Conservation (phyloP, 2,888 invertebrate genomes). For the Mactromeris polynyma region DNA sequence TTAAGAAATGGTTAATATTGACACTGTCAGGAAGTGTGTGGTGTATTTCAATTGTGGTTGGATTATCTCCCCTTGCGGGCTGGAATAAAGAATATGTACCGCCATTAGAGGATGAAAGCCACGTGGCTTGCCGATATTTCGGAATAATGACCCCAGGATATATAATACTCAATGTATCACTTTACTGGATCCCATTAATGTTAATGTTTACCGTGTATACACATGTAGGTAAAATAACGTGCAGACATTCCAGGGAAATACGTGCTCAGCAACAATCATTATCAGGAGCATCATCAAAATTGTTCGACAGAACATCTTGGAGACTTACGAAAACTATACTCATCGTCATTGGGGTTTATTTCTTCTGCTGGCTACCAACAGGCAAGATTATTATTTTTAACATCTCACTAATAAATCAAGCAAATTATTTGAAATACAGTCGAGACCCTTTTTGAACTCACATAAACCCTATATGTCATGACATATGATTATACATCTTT, state of each 20-base stretch:
- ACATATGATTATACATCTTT: too few species aligned
- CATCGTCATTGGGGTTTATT: slow-evolving; percentile 73
- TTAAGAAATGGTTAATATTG: slow-evolving; percentile 61
- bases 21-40: slow-evolving; percentile 63
- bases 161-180: slow-evolving; percentile 57
- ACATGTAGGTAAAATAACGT: slow-evolving; percentile 71
- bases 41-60: slow-evolving; percentile 66
- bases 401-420: background rate
- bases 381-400: slow-evolving; percentile 55
- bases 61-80: slow-evolving; percentile 70
- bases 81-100: slow-evolving; percentile 69
- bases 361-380: slow-evolving; percentile 75
- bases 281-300: slow-evolving; percentile 24
- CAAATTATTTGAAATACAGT: background rate
- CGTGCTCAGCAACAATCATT: slow-evolving; percentile 53
- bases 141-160: slow-evolving; percentile 66
- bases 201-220: slow-evolving; percentile 70
- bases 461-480: too few species aligned
- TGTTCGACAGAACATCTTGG: slow-evolving; percentile 69
- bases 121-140: slow-evolving; percentile 71
- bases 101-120: slow-evolving; percentile 52
- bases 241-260: slow-evolving; percentile 69
- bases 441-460: background rate
- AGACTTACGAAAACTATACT: slow-evolving; percentile 75
- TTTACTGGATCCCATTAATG: slow-evolving; percentile 71